Evolutionary conservation across 1,140 invertebrate genomes (phyloP).

Genomic region (Lycorma delicatula): DNA sequence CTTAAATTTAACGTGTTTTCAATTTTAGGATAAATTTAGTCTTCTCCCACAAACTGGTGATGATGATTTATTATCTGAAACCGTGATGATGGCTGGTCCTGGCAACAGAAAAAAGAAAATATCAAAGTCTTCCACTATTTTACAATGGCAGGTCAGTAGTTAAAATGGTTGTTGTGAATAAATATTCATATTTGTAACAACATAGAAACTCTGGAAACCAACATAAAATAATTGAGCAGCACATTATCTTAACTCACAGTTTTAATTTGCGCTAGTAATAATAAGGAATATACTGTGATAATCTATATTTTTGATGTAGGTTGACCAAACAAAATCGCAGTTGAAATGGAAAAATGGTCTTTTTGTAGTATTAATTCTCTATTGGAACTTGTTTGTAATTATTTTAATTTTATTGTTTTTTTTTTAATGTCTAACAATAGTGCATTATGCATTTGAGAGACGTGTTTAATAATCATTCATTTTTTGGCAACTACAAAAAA

Average conservation of each 20-base stretch:
- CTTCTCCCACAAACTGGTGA: slow-evolving; percentile 32
- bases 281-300: neutral
- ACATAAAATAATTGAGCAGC: neutral
- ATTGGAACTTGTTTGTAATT: too few species aligned
- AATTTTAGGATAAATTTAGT: slow-evolving; percentile 14
- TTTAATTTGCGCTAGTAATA: neutral
- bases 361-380: too few species aligned
- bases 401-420: too few species aligned
- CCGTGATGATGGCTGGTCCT: slow-evolving; percentile 46
- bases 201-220: neutral
- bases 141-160: slow-evolving; percentile 46
- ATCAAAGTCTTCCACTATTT: slow-evolving; percentile 40
- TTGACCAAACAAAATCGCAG: too few species aligned
- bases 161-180: slow-evolving; percentile 1
- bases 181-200: neutral
- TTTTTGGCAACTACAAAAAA: too few species aligned
- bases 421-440: too few species aligned
- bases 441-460: too few species aligned
- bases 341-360: too few species aligned
- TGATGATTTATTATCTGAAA: slow-evolving; percentile 31
- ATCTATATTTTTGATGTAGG: too few species aligned
- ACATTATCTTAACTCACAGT: neutral
- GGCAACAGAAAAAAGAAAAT: slow-evolving; percentile 45
- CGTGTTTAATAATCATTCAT: too few species aligned
- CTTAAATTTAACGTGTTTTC: too few species aligned